Percentiles rank a stretch among this genome's conserved stretches.
Evolutionary conservation across 2,113 vertebrate genomes (phyloP).

Genomic region (Chaenocephalus aceratus): DNA sequence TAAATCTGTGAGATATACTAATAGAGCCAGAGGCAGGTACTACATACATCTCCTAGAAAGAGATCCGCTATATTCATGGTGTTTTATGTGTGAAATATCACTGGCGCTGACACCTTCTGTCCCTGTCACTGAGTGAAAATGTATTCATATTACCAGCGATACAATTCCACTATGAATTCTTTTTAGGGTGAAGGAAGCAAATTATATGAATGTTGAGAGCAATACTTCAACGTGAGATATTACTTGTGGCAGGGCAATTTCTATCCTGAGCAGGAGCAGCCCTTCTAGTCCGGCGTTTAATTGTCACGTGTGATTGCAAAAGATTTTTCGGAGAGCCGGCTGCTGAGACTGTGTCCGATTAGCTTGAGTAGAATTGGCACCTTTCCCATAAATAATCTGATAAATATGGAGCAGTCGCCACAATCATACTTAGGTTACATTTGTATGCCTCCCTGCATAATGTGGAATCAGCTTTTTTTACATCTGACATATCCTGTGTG

Average conservation of each 20-base stretch:
- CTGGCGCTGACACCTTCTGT: slow-evolving; percentile 23
- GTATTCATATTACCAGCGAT: slow-evolving; percentile 21
- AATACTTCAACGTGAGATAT: slow-evolving; percentile 70
- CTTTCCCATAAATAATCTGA: slow-evolving; percentile 56
- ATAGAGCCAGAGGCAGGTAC: slow-evolving; percentile 19
- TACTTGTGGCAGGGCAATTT: slow-evolving; percentile 84
- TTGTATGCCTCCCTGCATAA: slow-evolving; percentile 6
- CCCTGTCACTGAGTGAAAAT: slow-evolving; percentile 27
- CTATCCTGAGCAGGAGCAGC: slow-evolving; percentile 65
- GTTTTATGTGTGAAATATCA: slow-evolving; percentile 42
- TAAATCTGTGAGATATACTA: slow-evolving; percentile 11
- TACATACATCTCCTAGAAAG: slow-evolving; percentile 27
- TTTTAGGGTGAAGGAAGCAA: slow-evolving; percentile 50
- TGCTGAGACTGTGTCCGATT: slow-evolving; percentile 53
- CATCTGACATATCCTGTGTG: slow-evolving; percentile 8
- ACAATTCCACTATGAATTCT: slow-evolving; percentile 32
- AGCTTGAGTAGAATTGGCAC: slow-evolving; percentile 53
- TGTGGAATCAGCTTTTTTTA: slow-evolving; percentile 39
- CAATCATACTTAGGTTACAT: slow-evolving; percentile 33
- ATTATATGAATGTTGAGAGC: slow-evolving; percentile 48
- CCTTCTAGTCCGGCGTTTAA: slow-evolving; percentile 65
- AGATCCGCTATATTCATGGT: slow-evolving; percentile 7
- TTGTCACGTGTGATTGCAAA: slow-evolving; percentile 80
- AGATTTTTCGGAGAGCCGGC: slow-evolving; percentile 55
- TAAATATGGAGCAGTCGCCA: slow-evolving; percentile 59